A percentile compares a stretch with the other conserved stretches of the same genome.
Evolutionary conservation across 2,888 invertebrate species (phyloP).

Genomic region (Iphiclides podalirius): DNA sequence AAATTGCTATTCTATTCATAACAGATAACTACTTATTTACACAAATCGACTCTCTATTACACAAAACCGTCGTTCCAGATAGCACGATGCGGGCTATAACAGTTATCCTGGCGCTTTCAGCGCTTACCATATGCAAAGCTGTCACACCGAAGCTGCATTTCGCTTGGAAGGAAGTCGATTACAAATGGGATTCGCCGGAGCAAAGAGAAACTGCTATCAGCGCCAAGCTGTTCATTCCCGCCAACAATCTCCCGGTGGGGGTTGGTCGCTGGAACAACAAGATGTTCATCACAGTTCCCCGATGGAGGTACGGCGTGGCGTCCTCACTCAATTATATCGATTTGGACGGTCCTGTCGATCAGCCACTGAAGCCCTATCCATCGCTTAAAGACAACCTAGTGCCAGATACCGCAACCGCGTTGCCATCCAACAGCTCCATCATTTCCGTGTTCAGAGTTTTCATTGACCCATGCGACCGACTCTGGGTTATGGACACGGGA

Average conservation of each 20-base stretch:
- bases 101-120: constrained; percentile 48
- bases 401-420: constrained; percentile 66
- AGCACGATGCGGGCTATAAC: constrained; percentile 38
- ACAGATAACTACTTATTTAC: no score
- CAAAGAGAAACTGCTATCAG: constrained; percentile 82
- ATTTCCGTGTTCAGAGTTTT: constrained; percentile 87
- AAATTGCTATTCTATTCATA: no score
- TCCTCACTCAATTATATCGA: constrained; percentile 85
- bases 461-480: constrained; percentile 87
- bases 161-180: constrained; percentile 85
- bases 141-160: constrained; percentile 82
- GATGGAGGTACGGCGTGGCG: constrained; percentile 86
- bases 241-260: constrained; percentile 85
- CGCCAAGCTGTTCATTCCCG: constrained; percentile 80
- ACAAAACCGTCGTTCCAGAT: no score
- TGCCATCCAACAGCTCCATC: constrained; percentile 81
- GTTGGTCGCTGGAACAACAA: constrained; percentile 86
- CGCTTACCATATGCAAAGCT: constrained; percentile 50
- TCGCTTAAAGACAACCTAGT: constrained; percentile 89
- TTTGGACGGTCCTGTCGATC: constrained; percentile 83
- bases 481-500: constrained; percentile 92
- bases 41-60: no score
- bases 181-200: constrained; percentile 82
- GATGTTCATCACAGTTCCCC: constrained; percentile 84
- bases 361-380: constrained; percentile 87